Base-by-base conservation (phyloP, 2,888 invertebrate species). In the Morpho achilles region DNA sequence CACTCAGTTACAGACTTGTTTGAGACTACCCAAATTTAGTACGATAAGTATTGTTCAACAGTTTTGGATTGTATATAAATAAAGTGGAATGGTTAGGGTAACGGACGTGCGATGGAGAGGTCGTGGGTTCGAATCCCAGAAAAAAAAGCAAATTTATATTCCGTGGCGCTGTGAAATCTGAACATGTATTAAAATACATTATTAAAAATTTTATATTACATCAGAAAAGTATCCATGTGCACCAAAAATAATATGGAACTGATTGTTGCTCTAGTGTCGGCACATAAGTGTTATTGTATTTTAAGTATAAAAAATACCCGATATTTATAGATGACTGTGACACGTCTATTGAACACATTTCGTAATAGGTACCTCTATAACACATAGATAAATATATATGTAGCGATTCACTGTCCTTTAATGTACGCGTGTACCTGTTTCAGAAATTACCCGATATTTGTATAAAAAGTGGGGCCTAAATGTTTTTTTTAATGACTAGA, bases 381-480 rank as follows among this genome's bases (percentile, higher is more conserved):
- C 65, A 66, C 62, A 56, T 60, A 61, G 65, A 60, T 62, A 63
- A 10, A 62, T 61, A 59, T 68, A 66, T 66, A 63, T 68, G 69
- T 71, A 70, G 69, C 64, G 70, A 70, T 72, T 73, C 68, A 73
- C 74, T 77, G 53, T 63, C 77, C 79, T 76, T 80, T 80, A 79
- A 80, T 77, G 77, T 82, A 82, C 79, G 72, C 73, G 77, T 75
- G 85, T 86, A 85, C 84, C 84, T 84, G 84, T 84, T 77, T 77
- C 74, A 72, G 74, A 72, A 69, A 72, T 74, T 71, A 71, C 74
- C 73, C 71, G 58, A 69, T 71, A 76, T 76, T 75, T 79, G 71
- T 77, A 72, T 72, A 69, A 70, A 73, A 69, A 72, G 69, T 69
- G 74, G 76, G 82, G 83, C 81, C 83, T 83, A 83, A 79, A 70